phyloP scores from a whole-genome alignment of 2,888 invertebrate species.

The Drosophila incognita region DNA sequence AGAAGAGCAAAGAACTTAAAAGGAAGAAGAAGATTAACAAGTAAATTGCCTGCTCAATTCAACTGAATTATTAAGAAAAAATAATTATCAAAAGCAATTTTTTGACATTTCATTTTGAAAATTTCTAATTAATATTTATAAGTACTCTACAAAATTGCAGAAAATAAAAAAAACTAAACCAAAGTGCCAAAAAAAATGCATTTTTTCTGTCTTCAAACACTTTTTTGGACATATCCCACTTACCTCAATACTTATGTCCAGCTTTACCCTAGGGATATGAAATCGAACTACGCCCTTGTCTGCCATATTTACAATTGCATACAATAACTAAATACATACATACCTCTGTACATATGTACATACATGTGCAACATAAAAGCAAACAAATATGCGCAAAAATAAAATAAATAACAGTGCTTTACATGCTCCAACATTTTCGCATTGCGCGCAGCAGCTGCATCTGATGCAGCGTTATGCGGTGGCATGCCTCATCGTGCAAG shows the following conservation, averaged over 20 bases:
- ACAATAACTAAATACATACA: slow-evolving; percentile 20
- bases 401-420: slow-evolving; percentile 8
- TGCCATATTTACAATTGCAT: slow-evolving; percentile 21
- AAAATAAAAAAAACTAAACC: no score
- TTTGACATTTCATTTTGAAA: no score
- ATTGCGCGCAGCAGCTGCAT: slow-evolving; percentile 29
- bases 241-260: no score
- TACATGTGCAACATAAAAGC: slow-evolving; percentile 7
- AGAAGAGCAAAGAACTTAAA: not conserved
- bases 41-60: no score
- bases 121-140: no score
- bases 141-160: no score
- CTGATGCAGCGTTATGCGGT: slow-evolving; percentile 20
- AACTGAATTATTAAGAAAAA: not conserved
- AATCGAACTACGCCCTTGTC: slow-evolving; percentile 35
- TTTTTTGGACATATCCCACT: rapidly evolving
- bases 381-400: slow-evolving; percentile 35
- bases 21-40: no score
- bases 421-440: slow-evolving; percentile 33
- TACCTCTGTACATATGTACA: not conserved
- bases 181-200: not conserved
- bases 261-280: not conserved
- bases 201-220: not conserved
- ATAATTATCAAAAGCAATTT: no score
- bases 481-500: slow-evolving; percentile 52